A percentile compares a stretch with the other conserved stretches of the same genome.
These are phyloP conservation scores for Okapia johnstoni DNA, from an alignment of 2,113 vertebrate species.

Conservation along the genomic window DNA sequence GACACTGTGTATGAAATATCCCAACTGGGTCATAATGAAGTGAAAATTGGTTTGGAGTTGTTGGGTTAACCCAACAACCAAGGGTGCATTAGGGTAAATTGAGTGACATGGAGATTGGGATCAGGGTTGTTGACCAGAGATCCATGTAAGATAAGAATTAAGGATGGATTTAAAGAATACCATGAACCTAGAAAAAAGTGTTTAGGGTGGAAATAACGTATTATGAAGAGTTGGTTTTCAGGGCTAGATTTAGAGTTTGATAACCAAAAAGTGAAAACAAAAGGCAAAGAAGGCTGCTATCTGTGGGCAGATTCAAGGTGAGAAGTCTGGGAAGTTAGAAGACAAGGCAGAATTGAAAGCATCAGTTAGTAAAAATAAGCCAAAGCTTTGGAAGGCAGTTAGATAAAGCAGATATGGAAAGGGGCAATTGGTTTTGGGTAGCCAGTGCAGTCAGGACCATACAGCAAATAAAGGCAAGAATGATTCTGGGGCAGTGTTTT, in stretches of 20 bases:
- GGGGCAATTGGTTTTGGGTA: neutral
- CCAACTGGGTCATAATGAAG: neutral
- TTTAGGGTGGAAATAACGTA: neutral
- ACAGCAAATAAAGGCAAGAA: neutral
- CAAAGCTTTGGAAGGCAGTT: neutral
- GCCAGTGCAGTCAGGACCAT: neutral
- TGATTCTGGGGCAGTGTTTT: neutral
- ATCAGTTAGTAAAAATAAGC: neutral
- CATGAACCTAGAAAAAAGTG: neutral
- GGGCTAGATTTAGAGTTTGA: conserved; percentile 7
- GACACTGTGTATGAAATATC: neutral
- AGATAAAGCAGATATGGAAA: neutral
- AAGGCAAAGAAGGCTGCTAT: neutral
- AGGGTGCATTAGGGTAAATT: neutral
- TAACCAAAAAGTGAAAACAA: neutral
- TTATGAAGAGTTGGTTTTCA: conserved; percentile 3
- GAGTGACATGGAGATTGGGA: neutral
- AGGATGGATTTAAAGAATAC: neutral
- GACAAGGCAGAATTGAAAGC: neutral
- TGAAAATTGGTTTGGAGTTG: conserved; percentile 1
- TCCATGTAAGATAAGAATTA: neutral
- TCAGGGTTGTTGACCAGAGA: neutral
- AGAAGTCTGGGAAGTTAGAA: neutral
- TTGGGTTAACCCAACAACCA: neutral
- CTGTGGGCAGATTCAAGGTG: neutral